A percentile compares a stretch with the other conserved stretches of the same genome.
These are phyloP conservation scores for Zaprionus bogoriensis DNA, from an alignment of 2,888 invertebrate species.

Conservation along the genomic window DNA sequence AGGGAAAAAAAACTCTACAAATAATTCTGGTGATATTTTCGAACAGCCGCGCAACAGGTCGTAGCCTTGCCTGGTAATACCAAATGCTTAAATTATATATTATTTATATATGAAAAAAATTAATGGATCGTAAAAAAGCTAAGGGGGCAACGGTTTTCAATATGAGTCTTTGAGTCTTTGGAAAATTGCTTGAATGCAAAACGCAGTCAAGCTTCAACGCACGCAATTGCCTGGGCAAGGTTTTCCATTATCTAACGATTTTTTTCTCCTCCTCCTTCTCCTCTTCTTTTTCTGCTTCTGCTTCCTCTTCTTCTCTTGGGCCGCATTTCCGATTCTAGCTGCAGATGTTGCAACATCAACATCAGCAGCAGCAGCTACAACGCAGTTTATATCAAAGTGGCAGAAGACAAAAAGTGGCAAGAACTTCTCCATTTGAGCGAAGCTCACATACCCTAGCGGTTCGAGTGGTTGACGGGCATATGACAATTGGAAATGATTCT, in stretches of 20 bases:
- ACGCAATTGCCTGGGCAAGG: conserved; percentile 59
- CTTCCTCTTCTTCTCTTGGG: conserved; percentile 17
- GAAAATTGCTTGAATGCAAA: conserved; percentile 52
- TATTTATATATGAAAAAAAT: conserved; percentile 12
- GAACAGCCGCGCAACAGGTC: too few relatives aligned
- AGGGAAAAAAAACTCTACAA: conserved; percentile 8
- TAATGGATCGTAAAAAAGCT: conserved; percentile 49
- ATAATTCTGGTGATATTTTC: conserved; percentile 39
- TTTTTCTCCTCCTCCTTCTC: conserved; percentile 3
- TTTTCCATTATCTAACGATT: conserved; percentile 33
- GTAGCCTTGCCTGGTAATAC: conserved; percentile 31
- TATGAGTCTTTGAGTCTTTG: conserved; percentile 28
- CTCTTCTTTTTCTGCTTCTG: conserved; percentile 12
- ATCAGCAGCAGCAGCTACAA: conserved; percentile 1
- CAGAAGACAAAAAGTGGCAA: conserved; percentile 3
- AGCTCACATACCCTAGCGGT: not conserved
- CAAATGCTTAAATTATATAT: not conserved
- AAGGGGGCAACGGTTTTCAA: conserved; percentile 50
- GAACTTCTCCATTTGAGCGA: not conserved
- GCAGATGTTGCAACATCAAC: conserved; percentile 65
- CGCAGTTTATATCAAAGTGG: conserved; percentile 24
- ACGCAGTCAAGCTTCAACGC: conserved; percentile 71
- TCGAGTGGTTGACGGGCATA: not conserved
- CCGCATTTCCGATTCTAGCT: conserved; percentile 74
- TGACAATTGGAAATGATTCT: too few relatives aligned